These are phyloP conservation scores for Hydriomena furcata DNA, from an alignment of 2,888 invertebrate genomes.

Conservation along the genomic window DNA sequence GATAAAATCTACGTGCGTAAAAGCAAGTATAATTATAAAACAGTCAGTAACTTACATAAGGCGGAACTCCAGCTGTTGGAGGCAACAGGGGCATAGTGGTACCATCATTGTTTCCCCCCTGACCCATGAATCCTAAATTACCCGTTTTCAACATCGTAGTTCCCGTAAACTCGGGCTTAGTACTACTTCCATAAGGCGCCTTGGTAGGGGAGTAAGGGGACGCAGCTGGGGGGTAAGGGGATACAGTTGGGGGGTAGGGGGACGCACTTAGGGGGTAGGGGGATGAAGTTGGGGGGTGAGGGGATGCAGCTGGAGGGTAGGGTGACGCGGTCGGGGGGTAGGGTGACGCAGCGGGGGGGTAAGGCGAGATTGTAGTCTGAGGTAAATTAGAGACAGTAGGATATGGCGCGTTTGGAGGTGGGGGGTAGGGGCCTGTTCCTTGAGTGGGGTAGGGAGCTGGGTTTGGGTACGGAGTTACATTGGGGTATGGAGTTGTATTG, in stretches of 20 bases:
- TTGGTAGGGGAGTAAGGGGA: conserved; percentile 21
- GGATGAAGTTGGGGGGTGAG: conserved; percentile 28
- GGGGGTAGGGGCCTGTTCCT: conserved; percentile 1
- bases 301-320: conserved; percentile 28
- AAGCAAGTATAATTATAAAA: no score
- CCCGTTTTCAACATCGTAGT: conserved; percentile 44
- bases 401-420: conserved; percentile 3
- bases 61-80: conserved; percentile 39
- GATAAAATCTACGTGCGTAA: no score
- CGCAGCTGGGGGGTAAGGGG: conserved; percentile 12
- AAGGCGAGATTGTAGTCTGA: no score
- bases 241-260: conserved; percentile 14
- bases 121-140: conserved; percentile 43
- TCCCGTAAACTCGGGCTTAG: conserved; percentile 9
- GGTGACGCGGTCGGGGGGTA: conserved; percentile 3
- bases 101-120: conserved; percentile 20
- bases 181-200: conserved; percentile 6
- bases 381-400: conserved; percentile 1
- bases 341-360: conserved; percentile 3
- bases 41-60: conserved; percentile 43
- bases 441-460: conserved; percentile 26
- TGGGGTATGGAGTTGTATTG: background rate
- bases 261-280: conserved; percentile 33
- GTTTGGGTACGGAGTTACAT: conserved; percentile 34
- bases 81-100: conserved; percentile 47